Conservation (phyloP, 2,113 vertebrate genomes). For the Petrocephalus zakoni region DNA sequence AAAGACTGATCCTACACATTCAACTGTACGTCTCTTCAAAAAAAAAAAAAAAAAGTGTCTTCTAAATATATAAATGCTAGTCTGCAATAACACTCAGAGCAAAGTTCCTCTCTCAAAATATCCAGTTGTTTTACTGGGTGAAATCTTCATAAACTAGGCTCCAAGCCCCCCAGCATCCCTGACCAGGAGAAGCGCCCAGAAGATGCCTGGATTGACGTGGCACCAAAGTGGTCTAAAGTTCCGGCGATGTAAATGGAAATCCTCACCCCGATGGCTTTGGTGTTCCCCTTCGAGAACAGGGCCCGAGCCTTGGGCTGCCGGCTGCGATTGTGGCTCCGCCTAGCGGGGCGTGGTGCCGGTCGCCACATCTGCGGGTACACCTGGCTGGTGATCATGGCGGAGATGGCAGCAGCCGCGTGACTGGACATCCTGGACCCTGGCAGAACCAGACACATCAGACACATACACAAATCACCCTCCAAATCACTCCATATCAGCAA, state of each 20-base stretch:
- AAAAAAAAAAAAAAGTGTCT: no score
- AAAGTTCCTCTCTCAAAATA: no score
- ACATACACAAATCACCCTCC: background rate
- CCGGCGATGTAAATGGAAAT: background rate
- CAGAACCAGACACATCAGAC: no score
- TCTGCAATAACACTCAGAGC: no score
- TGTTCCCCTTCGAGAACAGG: background rate
- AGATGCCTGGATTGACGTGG: no score
- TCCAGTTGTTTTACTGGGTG: no score
- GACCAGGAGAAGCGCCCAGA: no score
- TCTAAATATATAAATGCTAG: no score
- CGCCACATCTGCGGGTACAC: slow-evolving; percentile 5
- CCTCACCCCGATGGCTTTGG: slow-evolving; percentile 17
- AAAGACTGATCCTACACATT: background rate
- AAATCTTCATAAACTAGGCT: no score
- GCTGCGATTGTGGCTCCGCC: background rate
- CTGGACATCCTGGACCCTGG: slow-evolving; percentile 18
- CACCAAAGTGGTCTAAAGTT: background rate
- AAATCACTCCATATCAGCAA: background rate
- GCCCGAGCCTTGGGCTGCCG: background rate
- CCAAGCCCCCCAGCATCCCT: no score
- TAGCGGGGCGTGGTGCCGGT: background rate
- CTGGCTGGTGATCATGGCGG: slow-evolving; percentile 21
- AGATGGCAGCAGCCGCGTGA: slow-evolving; percentile 17
- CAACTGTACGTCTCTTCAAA: no score